A percentile compares a stretch with the other conserved stretches of the same genome.
phyloP scores from a whole-genome alignment of 2,113 vertebrate species.

The Columba janthina region DNA sequence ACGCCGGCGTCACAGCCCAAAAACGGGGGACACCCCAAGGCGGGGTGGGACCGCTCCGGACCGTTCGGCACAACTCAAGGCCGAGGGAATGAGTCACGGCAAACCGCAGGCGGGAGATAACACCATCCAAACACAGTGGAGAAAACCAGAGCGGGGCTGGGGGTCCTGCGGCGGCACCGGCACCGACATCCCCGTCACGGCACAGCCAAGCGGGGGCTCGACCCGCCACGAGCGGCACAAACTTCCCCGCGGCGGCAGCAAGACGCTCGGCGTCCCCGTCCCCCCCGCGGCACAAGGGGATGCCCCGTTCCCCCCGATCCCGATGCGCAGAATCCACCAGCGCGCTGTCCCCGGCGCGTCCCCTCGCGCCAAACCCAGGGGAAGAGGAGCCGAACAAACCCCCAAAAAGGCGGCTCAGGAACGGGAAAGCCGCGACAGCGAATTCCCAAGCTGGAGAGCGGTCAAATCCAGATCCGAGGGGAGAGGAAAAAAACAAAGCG shows the following conservation, averaged over 20 bases:
- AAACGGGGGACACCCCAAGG: neutral
- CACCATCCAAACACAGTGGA: rapidly evolving
- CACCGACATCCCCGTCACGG: neutral
- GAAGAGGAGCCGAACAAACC: neutral
- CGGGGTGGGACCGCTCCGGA: neutral
- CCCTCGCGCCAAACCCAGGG: neutral
- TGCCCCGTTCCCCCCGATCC: neutral
- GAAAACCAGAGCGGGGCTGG: neutral
- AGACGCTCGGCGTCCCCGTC: neutral
- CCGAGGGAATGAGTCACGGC: neutral
- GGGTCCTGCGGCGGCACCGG: neutral
- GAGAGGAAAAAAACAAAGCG: no score
- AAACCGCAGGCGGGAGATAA: neutral
- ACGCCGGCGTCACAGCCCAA: no score
- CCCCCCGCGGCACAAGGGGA: neutral
- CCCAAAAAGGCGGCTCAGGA: neutral
- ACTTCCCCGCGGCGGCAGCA: neutral
- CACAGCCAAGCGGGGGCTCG: neutral
- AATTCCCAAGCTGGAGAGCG: neutral
- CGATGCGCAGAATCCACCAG: no score
- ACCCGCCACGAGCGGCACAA: neutral
- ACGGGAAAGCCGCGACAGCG: neutral
- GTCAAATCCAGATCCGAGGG: neutral
- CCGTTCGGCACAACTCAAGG: neutral
- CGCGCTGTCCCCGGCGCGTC: neutral